Evolutionary conservation across 1,140 invertebrate genomes (phyloP), one percentile per base, ranked within the genome.

Genomic region (Micrasema minimum): DNA sequence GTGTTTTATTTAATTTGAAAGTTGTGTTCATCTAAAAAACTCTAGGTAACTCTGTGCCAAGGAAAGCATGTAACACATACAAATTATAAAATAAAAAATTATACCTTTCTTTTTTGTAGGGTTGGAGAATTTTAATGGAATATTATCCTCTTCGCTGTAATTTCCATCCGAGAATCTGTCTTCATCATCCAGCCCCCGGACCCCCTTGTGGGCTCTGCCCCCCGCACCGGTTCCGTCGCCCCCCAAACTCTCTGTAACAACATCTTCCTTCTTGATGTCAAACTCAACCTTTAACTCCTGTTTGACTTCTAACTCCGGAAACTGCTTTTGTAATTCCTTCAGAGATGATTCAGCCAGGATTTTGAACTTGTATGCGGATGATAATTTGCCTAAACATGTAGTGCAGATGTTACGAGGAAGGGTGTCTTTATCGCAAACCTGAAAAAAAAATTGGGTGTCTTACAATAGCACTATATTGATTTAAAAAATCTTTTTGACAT

Each of bases 301-400:
- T 0, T 11, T 7, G 20, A 20, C 16, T 18, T 48, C 20, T 14
- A 10, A 7, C 18, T 1, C 2, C 11, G 9, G 11, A 37, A 55
- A 14, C 51, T 14, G 22, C 26, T 55, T 41, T 59, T 2, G 26
- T n/a, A 59, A 59, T 6, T 59, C 16, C 20, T 38, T 59, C 18
- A 59, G 22, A 10, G 59, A 64, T n/a, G 45, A 12, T 64, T 64
- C 59, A 9, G 59, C 59, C 1, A 64, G 23, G 18, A 31, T 45
- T 46, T 64, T 64, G 5, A 64, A 46, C 31, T 64, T 46, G 22
- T 64, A 64, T 3, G 59, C 59, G 1, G 59, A 45, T 6, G 59
- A 14, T 23, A 64, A 31, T 46, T 64, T 64, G 2, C 41, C 22
- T 7, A 46, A 45, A 48, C 59, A 64, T 9, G 22, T 46, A 23